A percentile compares a stretch with the other conserved stretches of the same genome.
These are phyloP conservation scores for Drosophila athabasca DNA, from an alignment of 1,140 invertebrate genomes.

Conservation along the genomic window DNA sequence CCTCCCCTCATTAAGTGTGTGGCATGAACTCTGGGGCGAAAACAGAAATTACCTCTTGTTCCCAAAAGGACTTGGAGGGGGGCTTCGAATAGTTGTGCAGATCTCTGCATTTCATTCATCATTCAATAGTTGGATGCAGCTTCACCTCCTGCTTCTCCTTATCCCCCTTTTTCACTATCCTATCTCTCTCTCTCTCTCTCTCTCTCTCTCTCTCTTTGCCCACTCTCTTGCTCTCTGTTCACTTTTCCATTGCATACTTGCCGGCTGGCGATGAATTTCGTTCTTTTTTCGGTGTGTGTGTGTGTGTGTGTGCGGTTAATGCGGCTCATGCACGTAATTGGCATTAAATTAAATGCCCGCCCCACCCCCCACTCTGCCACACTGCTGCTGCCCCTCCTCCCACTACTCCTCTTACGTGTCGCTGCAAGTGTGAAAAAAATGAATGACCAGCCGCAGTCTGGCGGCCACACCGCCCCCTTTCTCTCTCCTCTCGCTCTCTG, in stretches of 20 bases:
- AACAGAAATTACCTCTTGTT: slow-evolving; percentile 63
- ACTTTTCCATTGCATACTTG: slow-evolving; percentile 61
- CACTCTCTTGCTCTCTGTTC: not conserved
- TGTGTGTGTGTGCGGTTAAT: slow-evolving; percentile 62
- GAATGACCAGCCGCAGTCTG: slow-evolving; percentile 61
- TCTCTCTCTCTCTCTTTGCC: not conserved
- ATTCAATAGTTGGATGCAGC: not conserved
- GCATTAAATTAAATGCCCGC: slow-evolving; percentile 77
- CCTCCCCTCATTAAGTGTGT: slow-evolving; percentile 71
- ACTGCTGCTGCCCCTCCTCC: too few species aligned
- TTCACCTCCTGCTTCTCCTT: too few species aligned
- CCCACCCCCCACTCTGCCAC: slow-evolving; percentile 3
- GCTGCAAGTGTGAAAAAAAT: slow-evolving; percentile 50
- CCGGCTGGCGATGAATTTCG: slow-evolving; percentile 40
- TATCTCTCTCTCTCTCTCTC: not conserved
- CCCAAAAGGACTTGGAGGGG: not conserved
- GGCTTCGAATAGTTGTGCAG: slow-evolving; percentile 1
- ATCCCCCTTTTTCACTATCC: too few species aligned
- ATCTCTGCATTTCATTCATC: not conserved
- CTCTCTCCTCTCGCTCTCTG: slow-evolving; percentile 13
- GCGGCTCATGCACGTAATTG: slow-evolving; percentile 81
- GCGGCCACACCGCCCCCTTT: not conserved
- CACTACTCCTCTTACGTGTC: slow-evolving; percentile 1
- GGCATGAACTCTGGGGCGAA: slow-evolving; percentile 65
- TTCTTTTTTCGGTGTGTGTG: slow-evolving; percentile 40